phyloP scores from a whole-genome alignment of 1,140 invertebrate genomes.

The Amphibalanus amphitrite region DNA sequence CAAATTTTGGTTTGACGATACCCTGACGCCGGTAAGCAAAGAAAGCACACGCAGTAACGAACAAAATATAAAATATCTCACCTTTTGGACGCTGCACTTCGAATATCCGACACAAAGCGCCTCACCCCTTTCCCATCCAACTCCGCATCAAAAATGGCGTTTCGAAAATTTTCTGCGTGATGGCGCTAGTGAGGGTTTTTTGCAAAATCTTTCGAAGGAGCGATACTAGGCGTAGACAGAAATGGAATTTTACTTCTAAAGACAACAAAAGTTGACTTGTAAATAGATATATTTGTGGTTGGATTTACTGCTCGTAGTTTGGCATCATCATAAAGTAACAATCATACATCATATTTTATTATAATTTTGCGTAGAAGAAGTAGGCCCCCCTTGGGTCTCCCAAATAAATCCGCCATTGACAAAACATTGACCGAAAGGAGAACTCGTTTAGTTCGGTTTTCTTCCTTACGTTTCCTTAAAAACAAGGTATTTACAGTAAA shows the following conservation, averaged over 20 bases:
- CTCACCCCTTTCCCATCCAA: neutral
- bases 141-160: neutral
- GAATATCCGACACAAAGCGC: neutral
- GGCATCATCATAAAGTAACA: too few species aligned
- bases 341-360: too few species aligned
- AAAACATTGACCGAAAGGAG: neutral
- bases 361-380: too few species aligned
- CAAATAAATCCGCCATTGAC: neutral
- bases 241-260: too few species aligned
- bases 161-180: conserved; percentile 1
- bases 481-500: neutral
- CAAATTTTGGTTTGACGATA: neutral
- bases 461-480: neutral
- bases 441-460: neutral
- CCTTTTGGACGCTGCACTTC: neutral
- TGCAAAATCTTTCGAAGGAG: neutral
- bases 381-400: too few species aligned
- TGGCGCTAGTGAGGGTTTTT: conserved; percentile 1
- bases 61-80: neutral
- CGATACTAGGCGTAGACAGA: too few species aligned
- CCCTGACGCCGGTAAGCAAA: neutral
- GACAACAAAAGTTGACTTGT: too few species aligned
- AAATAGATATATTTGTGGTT: too few species aligned
- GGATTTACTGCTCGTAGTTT: too few species aligned
- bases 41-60: neutral